Conservation (phyloP, 2,888 invertebrate genomes). For the Ophion ellenae region DNA sequence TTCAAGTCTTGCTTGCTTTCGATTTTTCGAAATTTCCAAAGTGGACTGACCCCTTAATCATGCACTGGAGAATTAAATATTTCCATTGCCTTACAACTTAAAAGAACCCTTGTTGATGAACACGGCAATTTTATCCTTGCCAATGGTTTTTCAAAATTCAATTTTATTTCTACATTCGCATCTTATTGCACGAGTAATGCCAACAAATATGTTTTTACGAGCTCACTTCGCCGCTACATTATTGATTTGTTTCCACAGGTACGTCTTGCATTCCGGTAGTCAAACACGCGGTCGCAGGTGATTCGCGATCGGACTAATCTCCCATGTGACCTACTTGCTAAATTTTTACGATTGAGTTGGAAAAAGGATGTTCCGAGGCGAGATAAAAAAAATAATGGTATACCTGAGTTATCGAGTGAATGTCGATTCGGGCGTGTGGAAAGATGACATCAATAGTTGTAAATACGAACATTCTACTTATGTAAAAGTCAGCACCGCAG, state of each 20-base stretch:
- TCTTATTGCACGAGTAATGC: no score
- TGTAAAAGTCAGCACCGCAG: conserved; percentile 30
- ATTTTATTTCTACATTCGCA: no score
- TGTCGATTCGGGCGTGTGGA: neutral
- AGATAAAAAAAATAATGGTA: conserved; percentile 13
- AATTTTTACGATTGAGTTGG: neutral
- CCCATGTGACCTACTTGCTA: neutral
- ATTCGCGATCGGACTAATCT: conserved; percentile 31
- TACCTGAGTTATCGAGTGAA: no score
- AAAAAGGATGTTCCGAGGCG: neutral
- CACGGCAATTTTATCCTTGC: neutral
- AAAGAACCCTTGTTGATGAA: neutral
- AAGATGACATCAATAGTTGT: conserved; percentile 6
- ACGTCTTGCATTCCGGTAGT: neutral
- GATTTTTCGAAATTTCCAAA: no score
- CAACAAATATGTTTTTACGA: no score
- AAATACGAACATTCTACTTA: conserved; percentile 22
- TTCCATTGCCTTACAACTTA: neutral
- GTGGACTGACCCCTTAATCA: no score
- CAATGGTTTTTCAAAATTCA: neutral
- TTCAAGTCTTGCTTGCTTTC: no score
- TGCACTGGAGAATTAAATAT: no score
- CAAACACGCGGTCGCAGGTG: conserved; percentile 30
- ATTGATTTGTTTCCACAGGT: conserved; percentile 5
- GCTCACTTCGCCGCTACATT: neutral